Conservation (phyloP, 2,888 invertebrate genomes). For the Heliconius ethilla region DNA sequence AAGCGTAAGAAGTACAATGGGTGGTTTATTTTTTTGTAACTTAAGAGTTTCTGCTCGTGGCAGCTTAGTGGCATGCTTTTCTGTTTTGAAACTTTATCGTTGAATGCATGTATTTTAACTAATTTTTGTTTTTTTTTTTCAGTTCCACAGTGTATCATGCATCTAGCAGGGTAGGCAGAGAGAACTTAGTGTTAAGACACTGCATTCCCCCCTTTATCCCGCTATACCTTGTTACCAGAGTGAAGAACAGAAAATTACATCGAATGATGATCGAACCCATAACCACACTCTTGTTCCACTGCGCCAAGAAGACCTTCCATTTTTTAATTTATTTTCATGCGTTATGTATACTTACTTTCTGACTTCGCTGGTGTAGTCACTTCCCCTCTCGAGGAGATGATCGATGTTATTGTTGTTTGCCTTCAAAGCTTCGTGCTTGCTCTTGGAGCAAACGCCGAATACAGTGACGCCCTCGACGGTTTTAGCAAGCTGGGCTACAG, state of each 20-base stretch:
- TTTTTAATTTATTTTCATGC: background rate
- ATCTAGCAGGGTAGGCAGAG: too few species aligned
- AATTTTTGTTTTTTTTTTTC: too few species aligned
- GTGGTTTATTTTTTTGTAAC: constrained; percentile 22
- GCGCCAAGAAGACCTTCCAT: too few species aligned
- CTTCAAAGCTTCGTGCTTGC: constrained; percentile 92
- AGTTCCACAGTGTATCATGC: too few species aligned
- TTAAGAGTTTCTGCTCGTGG: constrained; percentile 8
- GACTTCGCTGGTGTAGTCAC: constrained; percentile 92
- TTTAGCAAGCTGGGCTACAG: constrained; percentile 90
- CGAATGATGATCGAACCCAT: too few species aligned
- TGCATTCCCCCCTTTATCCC: too few species aligned
- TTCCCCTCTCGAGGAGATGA: constrained; percentile 89
- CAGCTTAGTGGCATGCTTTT: constrained; percentile 17
- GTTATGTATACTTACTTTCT: constrained; percentile 84
- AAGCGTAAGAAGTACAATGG: constrained; percentile 25
- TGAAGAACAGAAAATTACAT: too few species aligned
- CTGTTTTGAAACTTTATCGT: constrained; percentile 18
- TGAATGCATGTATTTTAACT: constrained; percentile 1
- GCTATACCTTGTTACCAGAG: too few species aligned
- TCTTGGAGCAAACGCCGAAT: constrained; percentile 92
- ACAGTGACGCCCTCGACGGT: constrained; percentile 90
- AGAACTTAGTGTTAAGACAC: too few species aligned
- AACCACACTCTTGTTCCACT: too few species aligned
- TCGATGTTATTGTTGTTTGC: constrained; percentile 86